Percentiles rank a stretch among this genome's conserved stretches.
phyloP scores from a whole-genome alignment of 2,113 vertebrate species.

The Corythornis vintsioides region DNA sequence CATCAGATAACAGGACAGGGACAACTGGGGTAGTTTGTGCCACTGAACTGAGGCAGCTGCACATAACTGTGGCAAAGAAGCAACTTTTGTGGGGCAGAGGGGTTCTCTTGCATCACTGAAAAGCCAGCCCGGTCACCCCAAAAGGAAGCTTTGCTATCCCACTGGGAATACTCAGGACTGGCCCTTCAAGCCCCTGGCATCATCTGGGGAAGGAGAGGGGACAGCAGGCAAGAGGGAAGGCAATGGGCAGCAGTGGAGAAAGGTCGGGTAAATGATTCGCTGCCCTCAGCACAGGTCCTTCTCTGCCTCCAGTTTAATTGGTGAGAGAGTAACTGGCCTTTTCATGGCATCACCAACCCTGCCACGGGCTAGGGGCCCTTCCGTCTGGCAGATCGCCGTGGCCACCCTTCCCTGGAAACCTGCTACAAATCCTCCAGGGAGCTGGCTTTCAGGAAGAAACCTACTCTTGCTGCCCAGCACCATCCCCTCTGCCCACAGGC shows the following conservation, averaged over 20 bases:
- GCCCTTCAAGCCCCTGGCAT: fast-evolving
- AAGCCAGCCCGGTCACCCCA: not conserved
- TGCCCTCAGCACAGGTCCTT: fast-evolving
- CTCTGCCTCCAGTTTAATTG: slow-evolving; percentile 14
- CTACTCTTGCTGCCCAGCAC: not conserved
- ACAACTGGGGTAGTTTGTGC: not conserved
- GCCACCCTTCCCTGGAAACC: not conserved
- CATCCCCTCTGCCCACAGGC: not conserved
- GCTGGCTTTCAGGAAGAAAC: not conserved
- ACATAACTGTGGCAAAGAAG: not conserved
- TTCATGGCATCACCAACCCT: not conserved
- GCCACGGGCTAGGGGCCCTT: not conserved
- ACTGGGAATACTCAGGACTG: not conserved
- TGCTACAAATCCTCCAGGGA: not conserved
- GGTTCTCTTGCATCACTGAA: not conserved
- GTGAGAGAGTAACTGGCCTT: slow-evolving; percentile 28
- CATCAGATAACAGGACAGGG: not conserved
- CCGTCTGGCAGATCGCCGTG: not conserved
- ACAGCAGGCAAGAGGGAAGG: not conserved
- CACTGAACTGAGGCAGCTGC: fast-evolving
- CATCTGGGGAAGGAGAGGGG: not conserved
- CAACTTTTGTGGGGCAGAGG: not conserved
- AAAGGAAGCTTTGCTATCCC: not conserved
- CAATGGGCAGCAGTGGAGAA: not conserved
- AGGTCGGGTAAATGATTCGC: slow-evolving; percentile 31